Base-by-base conservation (phyloP, 2,113 vertebrate genomes). In the Nicator chloris region DNA sequence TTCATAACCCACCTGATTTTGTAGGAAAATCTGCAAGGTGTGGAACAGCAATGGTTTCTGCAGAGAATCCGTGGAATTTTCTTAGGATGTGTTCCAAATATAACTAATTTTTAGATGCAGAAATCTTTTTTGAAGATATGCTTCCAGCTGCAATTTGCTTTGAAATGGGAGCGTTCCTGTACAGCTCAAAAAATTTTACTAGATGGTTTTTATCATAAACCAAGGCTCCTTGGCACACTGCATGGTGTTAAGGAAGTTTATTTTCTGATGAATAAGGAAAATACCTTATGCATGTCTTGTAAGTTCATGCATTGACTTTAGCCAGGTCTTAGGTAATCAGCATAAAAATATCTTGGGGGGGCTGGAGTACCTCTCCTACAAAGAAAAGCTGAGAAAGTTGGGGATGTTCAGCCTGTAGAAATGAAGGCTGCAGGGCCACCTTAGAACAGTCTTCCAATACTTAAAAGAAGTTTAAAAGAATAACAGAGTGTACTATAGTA, bases 401-500 rank as follows among this genome's bases (percentile, higher is more conserved):
- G 4, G 13, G 4, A 30, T 80, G 15, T 49, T 87, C 2, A 80
- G 7, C 13, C 20, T 31, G 6, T 5, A 73, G n/a, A 56, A 82
- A 33, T 27, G n/a, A 33, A 49, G 50, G 19, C 50, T 65, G 24
- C 20, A 75, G 30, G 19, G 19, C 16, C 30, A 42, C 5, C 5
- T 70, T 56, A 19, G 6, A 63, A 13, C 4, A 26, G 19, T 5
- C 20, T 86, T 60, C 19, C 45, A 42, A 3, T 27, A 23, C 4
- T 39, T 45, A 30, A 50, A 64, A 39, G 14, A 24, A 26, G 8
- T 56, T 80, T 71, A 28, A 31, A 86, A 82, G 13, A 75, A 28
- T 2, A 1, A 30, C 1, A 9, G 15, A 79, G 15, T 53, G 15
- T 11, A 12, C 4, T 33, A 11, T 8, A 59, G 4, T 11, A n/a